A percentile compares a stretch with the other conserved stretches of the same genome.
Evolutionary conservation across 2,888 invertebrate genomes (phyloP).

Genomic region (Mimumesa dahlbomi): DNA sequence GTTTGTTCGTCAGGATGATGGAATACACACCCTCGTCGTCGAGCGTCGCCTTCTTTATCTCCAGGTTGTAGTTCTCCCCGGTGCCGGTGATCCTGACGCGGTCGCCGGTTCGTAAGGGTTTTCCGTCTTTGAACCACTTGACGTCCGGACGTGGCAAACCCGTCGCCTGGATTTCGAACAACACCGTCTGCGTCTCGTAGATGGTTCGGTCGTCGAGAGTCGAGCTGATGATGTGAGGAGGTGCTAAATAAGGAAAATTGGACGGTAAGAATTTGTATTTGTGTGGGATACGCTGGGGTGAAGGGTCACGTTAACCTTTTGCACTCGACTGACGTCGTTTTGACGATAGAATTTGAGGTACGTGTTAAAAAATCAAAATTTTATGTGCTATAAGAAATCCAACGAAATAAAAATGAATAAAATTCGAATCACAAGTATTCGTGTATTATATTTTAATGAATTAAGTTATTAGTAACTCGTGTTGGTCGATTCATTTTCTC

Average conservation of each 20-base stretch:
- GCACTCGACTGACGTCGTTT: too few species aligned
- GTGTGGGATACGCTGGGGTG: too few species aligned
- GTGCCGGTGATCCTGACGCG: slow-evolving; percentile 66
- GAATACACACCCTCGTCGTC: slow-evolving; percentile 92
- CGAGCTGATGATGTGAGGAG: slow-evolving; percentile 87
- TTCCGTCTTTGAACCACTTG: slow-evolving; percentile 90
- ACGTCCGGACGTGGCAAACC: slow-evolving; percentile 90
- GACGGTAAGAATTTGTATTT: too few species aligned
- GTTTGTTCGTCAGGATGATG: slow-evolving; percentile 90
- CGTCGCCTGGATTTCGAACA: slow-evolving; percentile 89
- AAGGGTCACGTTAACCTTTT: too few species aligned
- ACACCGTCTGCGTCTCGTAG: slow-evolving; percentile 90
- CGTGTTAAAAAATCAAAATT: too few species aligned
- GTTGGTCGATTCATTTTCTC: too few species aligned
- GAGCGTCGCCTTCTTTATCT: slow-evolving; percentile 86
- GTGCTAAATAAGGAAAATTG: slow-evolving; percentile 81
- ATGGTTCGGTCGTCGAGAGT: slow-evolving; percentile 88
- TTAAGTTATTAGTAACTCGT: too few species aligned
- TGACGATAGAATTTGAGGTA: too few species aligned
- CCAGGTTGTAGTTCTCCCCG: slow-evolving; percentile 86
- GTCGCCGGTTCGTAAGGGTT: slow-evolving; percentile 85
- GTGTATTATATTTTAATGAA: too few species aligned
- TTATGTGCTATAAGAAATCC: too few species aligned
- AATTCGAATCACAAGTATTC: too few species aligned
- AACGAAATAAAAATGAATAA: too few species aligned